These are phyloP conservation scores for Crepidodera aurea DNA, from an alignment of 2,888 invertebrate genomes.

Conservation along the genomic window DNA sequence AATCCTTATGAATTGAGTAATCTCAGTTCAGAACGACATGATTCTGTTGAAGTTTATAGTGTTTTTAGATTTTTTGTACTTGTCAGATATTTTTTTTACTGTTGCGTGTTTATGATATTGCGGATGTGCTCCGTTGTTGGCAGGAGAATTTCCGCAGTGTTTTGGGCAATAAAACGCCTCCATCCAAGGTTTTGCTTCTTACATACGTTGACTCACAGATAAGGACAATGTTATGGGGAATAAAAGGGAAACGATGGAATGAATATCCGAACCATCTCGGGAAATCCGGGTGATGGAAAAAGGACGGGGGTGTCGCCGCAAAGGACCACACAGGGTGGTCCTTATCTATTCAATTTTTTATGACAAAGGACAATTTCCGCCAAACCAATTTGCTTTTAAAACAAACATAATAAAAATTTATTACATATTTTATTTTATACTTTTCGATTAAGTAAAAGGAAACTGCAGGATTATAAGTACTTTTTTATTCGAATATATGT, in stretches of 20 bases:
- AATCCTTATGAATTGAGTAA: too few species aligned
- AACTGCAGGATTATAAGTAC: too few species aligned
- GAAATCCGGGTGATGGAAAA: slow-evolving; percentile 10
- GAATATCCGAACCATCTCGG: slow-evolving; percentile 18
- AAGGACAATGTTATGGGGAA: slow-evolving; percentile 22
- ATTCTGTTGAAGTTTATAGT: background rate
- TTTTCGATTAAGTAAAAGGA: too few species aligned
- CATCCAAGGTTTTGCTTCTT: slow-evolving; percentile 20
- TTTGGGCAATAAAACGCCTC: slow-evolving; percentile 24
- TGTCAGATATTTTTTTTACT: slow-evolving; percentile 6
- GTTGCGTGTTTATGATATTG: slow-evolving; percentile 25
- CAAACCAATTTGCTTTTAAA: too few species aligned
- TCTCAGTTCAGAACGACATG: background rate
- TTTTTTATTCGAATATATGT: too few species aligned
- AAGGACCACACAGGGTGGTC: background rate
- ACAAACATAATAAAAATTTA: too few species aligned
- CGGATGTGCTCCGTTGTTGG: slow-evolving; percentile 23
- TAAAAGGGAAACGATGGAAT: slow-evolving; percentile 21
- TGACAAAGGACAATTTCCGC: too few species aligned
- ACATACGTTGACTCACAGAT: slow-evolving; percentile 24
- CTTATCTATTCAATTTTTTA: too few species aligned
- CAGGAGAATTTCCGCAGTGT: slow-evolving; percentile 23
- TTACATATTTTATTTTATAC: too few species aligned
- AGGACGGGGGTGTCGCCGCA: background rate
- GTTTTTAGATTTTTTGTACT: background rate